These are phyloP conservation scores for Sesia bembeciformis DNA, from an alignment of 2,888 invertebrate species.

Conservation along the genomic window DNA sequence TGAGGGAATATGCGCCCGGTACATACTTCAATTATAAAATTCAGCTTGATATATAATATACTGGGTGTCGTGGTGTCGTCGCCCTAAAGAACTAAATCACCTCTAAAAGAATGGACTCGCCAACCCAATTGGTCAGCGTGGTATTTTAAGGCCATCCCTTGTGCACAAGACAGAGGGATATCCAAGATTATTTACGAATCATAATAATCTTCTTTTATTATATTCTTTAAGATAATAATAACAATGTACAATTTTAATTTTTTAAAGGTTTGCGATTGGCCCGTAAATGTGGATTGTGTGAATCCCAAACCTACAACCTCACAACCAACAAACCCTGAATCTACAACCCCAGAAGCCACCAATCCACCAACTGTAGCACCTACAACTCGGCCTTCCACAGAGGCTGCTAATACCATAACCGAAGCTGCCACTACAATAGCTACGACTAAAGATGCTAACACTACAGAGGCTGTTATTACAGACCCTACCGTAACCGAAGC, in stretches of 20 bases:
- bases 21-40: constrained; percentile 25
- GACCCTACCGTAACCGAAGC: constrained; percentile 9
- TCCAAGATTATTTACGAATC: no score
- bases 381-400: constrained; percentile 1
- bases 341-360: constrained; percentile 1
- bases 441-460: constrained; percentile 3
- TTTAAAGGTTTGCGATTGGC: constrained; percentile 20
- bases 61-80: no score
- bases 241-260: no score
- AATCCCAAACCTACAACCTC: no score
- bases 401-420: background rate
- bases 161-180: no score
- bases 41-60: constrained; percentile 20
- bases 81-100: no score
- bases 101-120: no score
- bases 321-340: background rate
- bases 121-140: no score
- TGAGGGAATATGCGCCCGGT: constrained; percentile 22
- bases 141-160: no score
- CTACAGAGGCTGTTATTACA: constrained; percentile 12
- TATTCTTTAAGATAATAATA: no score
- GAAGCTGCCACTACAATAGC: background rate
- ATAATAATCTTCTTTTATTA: no score
- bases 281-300: constrained; percentile 11
- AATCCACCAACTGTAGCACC: background rate